These are phyloP conservation scores for Calyptommatus sinebrachiatus DNA, from an alignment of 2,113 vertebrate species.

Conservation along the genomic window DNA sequence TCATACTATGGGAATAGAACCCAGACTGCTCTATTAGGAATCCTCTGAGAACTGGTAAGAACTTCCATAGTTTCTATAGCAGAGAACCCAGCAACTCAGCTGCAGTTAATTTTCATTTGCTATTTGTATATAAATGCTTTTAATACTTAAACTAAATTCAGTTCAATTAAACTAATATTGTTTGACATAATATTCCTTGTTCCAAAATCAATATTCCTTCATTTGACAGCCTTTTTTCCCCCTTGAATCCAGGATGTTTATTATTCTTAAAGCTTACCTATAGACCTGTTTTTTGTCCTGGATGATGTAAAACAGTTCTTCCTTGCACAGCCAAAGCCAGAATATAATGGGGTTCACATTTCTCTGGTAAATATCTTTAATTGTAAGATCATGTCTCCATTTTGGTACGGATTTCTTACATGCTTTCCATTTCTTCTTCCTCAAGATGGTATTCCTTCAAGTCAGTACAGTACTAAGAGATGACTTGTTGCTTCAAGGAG, in stretches of 20 bases:
- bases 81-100: constrained; percentile 69
- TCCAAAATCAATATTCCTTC: constrained; percentile 84
- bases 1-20: constrained; percentile 60
- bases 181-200: constrained; percentile 81
- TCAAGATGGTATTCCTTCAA: background rate
- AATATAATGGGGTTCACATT: constrained; percentile 75
- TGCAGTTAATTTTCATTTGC: constrained; percentile 81
- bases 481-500: background rate
- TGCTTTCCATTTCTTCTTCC: constrained; percentile 41
- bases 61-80: constrained; percentile 57
- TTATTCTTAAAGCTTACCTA: constrained; percentile 86
- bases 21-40: constrained; percentile 47
- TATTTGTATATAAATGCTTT: constrained; percentile 83
- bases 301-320: constrained; percentile 84
- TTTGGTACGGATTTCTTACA: constrained; percentile 44
- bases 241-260: constrained; percentile 83
- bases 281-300: constrained; percentile 81
- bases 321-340: constrained; percentile 65
- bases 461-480: background rate
- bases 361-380: constrained; percentile 80
- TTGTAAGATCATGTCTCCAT: constrained; percentile 72
- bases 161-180: constrained; percentile 84
- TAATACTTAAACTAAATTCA: constrained; percentile 84
- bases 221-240: constrained; percentile 77
- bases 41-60: constrained; percentile 54